These are phyloP conservation scores for Rhipidura dahli DNA, from an alignment of 2,113 vertebrate species.

Conservation along the genomic window DNA sequence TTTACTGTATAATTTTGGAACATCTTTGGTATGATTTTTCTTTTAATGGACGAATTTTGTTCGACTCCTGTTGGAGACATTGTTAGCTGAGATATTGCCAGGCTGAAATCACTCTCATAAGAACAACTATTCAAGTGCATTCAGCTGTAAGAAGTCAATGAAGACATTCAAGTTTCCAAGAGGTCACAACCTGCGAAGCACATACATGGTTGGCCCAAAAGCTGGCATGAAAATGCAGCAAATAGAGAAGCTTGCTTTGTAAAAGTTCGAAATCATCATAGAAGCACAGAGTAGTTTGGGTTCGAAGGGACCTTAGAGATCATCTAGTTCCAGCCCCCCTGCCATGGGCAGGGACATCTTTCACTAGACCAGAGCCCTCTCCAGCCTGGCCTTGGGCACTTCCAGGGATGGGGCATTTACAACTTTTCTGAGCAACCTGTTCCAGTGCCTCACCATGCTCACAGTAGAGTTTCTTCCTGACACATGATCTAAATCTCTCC, in stretches of 20 bases:
- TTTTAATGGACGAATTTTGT: neutral
- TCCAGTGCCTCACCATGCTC: neutral
- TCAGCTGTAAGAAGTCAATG: neutral
- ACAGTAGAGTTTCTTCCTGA: neutral
- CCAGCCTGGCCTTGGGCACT: neutral
- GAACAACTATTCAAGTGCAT: neutral
- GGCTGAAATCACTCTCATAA: neutral
- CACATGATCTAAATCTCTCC: neutral
- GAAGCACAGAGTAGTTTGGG: neutral
- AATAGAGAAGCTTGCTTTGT: neutral
- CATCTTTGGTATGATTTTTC: constrained; percentile 8
- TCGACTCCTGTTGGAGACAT: neutral
- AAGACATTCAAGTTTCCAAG: neutral
- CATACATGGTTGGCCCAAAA: neutral
- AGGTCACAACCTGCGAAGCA: neutral
- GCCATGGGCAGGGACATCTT: neutral
- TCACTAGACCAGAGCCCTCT: neutral
- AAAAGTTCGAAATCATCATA: neutral
- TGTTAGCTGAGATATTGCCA: neutral
- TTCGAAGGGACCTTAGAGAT: neutral
- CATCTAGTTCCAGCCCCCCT: neutral
- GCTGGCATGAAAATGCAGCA: neutral
- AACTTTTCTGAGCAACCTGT: neutral
- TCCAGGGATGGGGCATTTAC: neutral
- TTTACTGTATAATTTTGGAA: constrained; percentile 80